Evolutionary conservation across 2,113 vertebrate species (phyloP).

Genomic region (Corythornis madagascariensis): DNA sequence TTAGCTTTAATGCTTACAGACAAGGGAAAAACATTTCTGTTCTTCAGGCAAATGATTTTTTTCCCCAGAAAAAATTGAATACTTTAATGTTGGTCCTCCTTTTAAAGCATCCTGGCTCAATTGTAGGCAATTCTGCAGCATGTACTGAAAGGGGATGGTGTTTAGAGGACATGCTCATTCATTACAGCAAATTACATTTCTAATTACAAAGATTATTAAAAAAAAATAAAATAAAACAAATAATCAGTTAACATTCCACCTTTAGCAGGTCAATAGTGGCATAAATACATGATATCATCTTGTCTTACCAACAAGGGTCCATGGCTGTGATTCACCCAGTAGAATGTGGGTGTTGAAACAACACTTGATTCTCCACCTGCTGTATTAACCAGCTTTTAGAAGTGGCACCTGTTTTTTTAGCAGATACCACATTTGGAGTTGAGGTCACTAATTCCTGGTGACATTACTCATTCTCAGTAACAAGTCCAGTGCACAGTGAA

Average conservation of each 20-base stretch:
- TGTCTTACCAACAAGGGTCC: slow-evolving; percentile 25
- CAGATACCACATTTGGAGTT: neutral
- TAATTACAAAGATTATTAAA: neutral
- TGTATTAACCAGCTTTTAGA: neutral
- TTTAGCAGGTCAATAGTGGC: neutral
- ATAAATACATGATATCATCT: neutral
- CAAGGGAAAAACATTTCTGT: neutral
- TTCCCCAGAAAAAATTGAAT: neutral
- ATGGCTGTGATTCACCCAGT: neutral
- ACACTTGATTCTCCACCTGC: neutral
- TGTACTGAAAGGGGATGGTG: neutral
- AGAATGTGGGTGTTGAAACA: slow-evolving; percentile 22
- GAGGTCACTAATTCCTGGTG: slow-evolving; percentile 27
- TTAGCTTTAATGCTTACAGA: neutral
- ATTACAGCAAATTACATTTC: neutral
- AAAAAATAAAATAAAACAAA: neutral
- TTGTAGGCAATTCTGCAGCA: neutral
- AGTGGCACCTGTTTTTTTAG: neutral
- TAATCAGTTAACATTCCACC: neutral
- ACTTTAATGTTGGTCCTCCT: neutral
- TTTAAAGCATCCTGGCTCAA: neutral
- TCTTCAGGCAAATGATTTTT: neutral
- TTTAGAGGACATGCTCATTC: neutral
- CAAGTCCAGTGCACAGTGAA: neutral
- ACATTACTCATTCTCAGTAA: neutral